These are phyloP conservation scores for Athrips mouffetella DNA, from an alignment of 2,888 invertebrate species.

Conservation along the genomic window DNA sequence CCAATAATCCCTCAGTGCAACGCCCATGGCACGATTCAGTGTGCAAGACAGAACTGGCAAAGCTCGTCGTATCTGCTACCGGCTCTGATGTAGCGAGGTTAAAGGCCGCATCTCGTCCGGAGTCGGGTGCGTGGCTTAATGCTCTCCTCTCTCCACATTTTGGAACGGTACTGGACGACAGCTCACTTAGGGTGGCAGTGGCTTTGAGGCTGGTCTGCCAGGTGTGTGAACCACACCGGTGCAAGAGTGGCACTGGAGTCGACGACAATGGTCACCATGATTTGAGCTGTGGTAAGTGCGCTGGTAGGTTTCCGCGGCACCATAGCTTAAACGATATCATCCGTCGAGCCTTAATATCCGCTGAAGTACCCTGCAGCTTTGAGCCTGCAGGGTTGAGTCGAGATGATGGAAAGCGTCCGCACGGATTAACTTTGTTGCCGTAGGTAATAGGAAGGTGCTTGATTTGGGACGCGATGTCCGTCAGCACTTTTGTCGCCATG, in stretches of 20 bases:
- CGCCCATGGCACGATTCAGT: too few relatives aligned
- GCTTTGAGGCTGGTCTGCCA: neutral
- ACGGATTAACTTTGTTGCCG: neutral
- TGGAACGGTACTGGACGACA: neutral
- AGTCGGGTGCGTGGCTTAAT: neutral
- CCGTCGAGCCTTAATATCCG: neutral
- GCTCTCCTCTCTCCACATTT: too few relatives aligned
- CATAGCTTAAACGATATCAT: neutral
- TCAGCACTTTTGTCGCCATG: too few relatives aligned
- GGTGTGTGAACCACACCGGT: neutral
- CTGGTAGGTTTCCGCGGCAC: neutral
- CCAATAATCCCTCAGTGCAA: too few relatives aligned
- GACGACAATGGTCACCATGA: too few relatives aligned
- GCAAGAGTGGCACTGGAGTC: neutral
- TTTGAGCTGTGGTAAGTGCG: too few relatives aligned
- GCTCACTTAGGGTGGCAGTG: neutral
- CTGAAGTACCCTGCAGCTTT: neutral
- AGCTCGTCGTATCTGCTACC: too few relatives aligned
- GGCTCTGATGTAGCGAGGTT: too few relatives aligned
- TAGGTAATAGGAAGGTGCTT: too few relatives aligned
- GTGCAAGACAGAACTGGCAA: too few relatives aligned
- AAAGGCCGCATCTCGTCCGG: too few relatives aligned
- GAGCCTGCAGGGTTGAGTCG: neutral
- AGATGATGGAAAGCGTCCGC: neutral
- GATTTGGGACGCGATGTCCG: too few relatives aligned